These are phyloP conservation scores for Lamellibrachia luymesi DNA, from an alignment of 1,140 invertebrate genomes.

Conservation along the genomic window DNA sequence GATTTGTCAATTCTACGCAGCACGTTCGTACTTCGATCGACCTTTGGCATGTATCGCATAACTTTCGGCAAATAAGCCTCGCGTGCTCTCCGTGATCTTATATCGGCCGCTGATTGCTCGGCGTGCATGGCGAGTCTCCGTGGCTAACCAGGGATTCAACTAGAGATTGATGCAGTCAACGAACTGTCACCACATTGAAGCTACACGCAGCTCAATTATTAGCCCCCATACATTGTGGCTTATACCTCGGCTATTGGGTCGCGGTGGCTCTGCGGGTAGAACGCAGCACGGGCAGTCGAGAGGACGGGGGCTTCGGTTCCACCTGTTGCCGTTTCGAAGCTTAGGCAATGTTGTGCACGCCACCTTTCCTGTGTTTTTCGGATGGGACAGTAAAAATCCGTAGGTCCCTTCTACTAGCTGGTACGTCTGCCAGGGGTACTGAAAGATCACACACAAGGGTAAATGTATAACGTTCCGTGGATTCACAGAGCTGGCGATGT, in stretches of 20 bases:
- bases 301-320: too few relatives aligned
- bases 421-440: too few relatives aligned
- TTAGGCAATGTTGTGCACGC: too few relatives aligned
- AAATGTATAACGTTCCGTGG: too few relatives aligned
- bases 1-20: neutral
- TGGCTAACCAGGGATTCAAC: neutral
- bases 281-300: too few relatives aligned
- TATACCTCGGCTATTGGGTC: neutral
- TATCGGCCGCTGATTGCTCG: neutral
- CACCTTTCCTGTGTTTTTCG: too few relatives aligned
- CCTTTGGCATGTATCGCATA: neutral
- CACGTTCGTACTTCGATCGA: neutral
- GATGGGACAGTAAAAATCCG: too few relatives aligned
- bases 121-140: neutral
- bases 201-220: neutral
- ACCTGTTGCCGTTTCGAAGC: too few relatives aligned
- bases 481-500: too few relatives aligned
- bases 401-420: too few relatives aligned
- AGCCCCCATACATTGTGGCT: neutral
- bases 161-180: neutral
- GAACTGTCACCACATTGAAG: neutral
- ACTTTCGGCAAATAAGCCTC: neutral
- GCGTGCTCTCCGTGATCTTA: neutral
- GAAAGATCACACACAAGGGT: too few relatives aligned
- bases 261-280: neutral